Conservation (phyloP, 2,888 invertebrate species). For the Melanostoma mellinum region DNA sequence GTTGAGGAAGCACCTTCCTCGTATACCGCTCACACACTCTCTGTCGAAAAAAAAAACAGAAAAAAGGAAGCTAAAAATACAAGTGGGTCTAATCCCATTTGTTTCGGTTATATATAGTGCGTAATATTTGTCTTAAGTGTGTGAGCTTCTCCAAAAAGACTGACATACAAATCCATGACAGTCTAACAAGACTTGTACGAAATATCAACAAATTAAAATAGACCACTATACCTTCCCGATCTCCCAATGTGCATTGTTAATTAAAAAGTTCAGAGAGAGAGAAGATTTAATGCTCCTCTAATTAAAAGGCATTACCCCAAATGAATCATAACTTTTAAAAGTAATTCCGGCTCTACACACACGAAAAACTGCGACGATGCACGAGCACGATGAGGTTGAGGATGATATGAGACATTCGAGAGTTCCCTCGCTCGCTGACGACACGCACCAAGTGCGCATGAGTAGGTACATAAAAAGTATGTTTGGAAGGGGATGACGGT, state of each 20-base stretch:
- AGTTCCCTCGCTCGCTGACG: conserved; percentile 27
- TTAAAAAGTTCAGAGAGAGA: neutral
- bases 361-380: conserved; percentile 23
- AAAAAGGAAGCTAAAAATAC: conserved; percentile 34
- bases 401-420: conserved; percentile 28
- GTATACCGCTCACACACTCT: neutral
- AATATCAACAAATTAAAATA: too few relatives aligned
- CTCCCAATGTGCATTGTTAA: too few relatives aligned
- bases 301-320: conserved; percentile 7
- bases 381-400: conserved; percentile 4
- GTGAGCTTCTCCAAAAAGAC: too few relatives aligned
- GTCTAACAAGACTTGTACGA: too few relatives aligned
- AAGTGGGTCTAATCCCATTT: neutral
- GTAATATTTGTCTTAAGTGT: too few relatives aligned
- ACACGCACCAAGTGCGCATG: conserved; percentile 41
- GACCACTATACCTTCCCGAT: too few relatives aligned
- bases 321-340: conserved; percentile 25
- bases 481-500: conserved; percentile 32
- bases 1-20: too few relatives aligned
- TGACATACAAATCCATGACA: too few relatives aligned
- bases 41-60: neutral
- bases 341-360: conserved; percentile 15
- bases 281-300: neutral
- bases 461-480: conserved; percentile 12
- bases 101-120: conserved; percentile 13